phyloP scores from a whole-genome alignment of 2,113 vertebrate genomes.

The Epinephelus moara region DNA sequence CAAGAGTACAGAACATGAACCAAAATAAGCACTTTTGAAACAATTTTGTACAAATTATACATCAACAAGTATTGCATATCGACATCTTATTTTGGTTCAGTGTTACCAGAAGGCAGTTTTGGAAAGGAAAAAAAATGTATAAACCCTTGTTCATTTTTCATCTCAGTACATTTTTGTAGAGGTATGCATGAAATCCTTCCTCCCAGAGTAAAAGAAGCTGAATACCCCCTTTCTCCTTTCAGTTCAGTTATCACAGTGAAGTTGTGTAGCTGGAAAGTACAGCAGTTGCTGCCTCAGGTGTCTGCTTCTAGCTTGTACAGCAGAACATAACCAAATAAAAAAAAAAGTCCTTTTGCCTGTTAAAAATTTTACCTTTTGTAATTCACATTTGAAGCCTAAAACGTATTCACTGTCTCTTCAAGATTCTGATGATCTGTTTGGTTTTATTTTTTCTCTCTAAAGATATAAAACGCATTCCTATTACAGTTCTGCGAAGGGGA shows the following conservation, averaged over 20 bases:
- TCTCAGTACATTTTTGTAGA: conserved; percentile 37
- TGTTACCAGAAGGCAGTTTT: conserved; percentile 26
- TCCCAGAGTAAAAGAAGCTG: conserved; percentile 32
- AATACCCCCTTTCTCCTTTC: conserved; percentile 34
- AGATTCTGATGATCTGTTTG: conserved; percentile 22
- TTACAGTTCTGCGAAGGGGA: conserved; percentile 16
- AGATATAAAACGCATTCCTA: conserved; percentile 39
- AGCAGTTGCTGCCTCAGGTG: conserved; percentile 34
- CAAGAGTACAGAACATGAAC: conserved; percentile 23
- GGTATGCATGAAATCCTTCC: conserved; percentile 59
- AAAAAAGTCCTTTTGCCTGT: conserved; percentile 32
- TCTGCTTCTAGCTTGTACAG: conserved; percentile 51
- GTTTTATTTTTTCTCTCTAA: conserved; percentile 33
- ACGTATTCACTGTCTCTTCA: conserved; percentile 19
- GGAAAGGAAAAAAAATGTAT: conserved; percentile 6
- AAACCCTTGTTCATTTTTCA: conserved; percentile 26
- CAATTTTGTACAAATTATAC: conserved; percentile 45
- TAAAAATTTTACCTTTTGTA: conserved; percentile 52
- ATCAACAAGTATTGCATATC: conserved; percentile 38
- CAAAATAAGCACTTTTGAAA: conserved; percentile 42
- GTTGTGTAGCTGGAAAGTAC: conserved; percentile 37
- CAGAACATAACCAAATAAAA: conserved; percentile 42
- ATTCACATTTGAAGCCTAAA: conserved; percentile 48
- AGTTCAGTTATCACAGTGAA: conserved; percentile 36
- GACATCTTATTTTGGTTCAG: conserved; percentile 34